Conservation (phyloP, 2,888 invertebrate species). For the Vesta saturnalis region DNA sequence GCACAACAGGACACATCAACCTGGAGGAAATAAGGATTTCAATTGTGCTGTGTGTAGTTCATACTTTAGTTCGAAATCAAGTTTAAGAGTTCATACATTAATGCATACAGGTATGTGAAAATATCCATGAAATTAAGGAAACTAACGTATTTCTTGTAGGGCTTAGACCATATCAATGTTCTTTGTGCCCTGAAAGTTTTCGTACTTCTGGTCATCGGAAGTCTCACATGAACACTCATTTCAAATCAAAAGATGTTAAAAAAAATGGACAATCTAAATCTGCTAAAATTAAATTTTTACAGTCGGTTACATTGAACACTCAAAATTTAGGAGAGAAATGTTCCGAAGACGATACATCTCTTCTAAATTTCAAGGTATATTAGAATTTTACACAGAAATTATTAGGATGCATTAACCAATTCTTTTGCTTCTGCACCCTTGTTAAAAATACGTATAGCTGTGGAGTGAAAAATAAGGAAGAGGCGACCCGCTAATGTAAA, state of each 20-base stretch:
- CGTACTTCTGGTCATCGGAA: slow-evolving; percentile 74
- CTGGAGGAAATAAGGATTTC: slow-evolving; percentile 65
- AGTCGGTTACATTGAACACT: slow-evolving; percentile 38
- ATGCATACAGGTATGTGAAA: slow-evolving; percentile 66
- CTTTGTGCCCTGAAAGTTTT: slow-evolving; percentile 69
- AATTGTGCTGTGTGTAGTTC: slow-evolving; percentile 71
- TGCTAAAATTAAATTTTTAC: not conserved
- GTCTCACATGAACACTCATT: slow-evolving; percentile 68
- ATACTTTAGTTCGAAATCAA: slow-evolving; percentile 72
- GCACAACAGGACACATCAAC: slow-evolving; percentile 69
- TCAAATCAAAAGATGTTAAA: slow-evolving; percentile 52
- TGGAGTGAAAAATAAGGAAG: too few relatives aligned
- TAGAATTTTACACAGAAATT: too few relatives aligned
- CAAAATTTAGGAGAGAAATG: slow-evolving; percentile 13
- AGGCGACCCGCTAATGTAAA: too few relatives aligned
- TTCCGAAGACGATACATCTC: not conserved
- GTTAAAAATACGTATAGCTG: too few relatives aligned
- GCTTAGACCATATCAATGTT: slow-evolving; percentile 69
- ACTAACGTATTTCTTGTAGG: slow-evolving; percentile 55
- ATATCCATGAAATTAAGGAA: not conserved
- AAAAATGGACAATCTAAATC: not conserved
- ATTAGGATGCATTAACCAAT: too few relatives aligned
- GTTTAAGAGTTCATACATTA: slow-evolving; percentile 73
- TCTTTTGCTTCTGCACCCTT: too few relatives aligned
- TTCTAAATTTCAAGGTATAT: not conserved